Base-by-base conservation (phyloP, 2,113 vertebrate genomes). In the Dicerorhinus sumatrensis region DNA sequence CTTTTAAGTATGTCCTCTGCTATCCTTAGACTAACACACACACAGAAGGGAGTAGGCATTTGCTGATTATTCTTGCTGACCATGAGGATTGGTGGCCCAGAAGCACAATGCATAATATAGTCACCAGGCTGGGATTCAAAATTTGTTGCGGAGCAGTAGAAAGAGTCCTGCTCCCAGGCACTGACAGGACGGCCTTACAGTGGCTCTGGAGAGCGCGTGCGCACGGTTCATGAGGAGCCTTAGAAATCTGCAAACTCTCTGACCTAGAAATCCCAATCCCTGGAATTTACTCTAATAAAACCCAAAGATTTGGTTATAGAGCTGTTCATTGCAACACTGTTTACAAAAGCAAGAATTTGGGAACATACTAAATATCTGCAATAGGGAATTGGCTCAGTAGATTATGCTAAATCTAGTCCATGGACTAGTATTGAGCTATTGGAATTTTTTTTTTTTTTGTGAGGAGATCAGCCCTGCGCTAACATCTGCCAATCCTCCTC, bases 161-260 rank as follows among this genome's bases (percentile, higher is more conserved):
- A 42, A 13, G 46, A 21, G 18, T 31, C 14, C 16, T 8, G 51
- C 13, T 4, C 1, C 8, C 0, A 1, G 0, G 12, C 27, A 23
- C 46, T 10, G 21, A 10, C 2, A n/a, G 18, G 39, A 13, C 9
- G 3, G 39, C 63, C 75, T 69, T 18, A 1, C 3, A 2, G 8
- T 7, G 4, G 48, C 27, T 90, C 84, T 29, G 2, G 4, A 42
- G 46, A 69, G 12, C 2, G 7, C 4, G 20, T 3, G 39, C 67
- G 6, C 10, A 14, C 63, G 48, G 23, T 2, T 80, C 36, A 1
- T 4, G 1, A 27, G 77, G 12, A 36, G 33, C 46, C 76, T 62
- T 60, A 42, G 60, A 80, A 46, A n/a, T 14, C 69, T 76, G 20
- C 60, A 72, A 48, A 13, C 23, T 3, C 72, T 91, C 42, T 11